A percentile compares a stretch with the other conserved stretches of the same genome.
Conservation (phyloP, 2,797 vertebrate species). For the Takifugu ocellatus region DNA sequence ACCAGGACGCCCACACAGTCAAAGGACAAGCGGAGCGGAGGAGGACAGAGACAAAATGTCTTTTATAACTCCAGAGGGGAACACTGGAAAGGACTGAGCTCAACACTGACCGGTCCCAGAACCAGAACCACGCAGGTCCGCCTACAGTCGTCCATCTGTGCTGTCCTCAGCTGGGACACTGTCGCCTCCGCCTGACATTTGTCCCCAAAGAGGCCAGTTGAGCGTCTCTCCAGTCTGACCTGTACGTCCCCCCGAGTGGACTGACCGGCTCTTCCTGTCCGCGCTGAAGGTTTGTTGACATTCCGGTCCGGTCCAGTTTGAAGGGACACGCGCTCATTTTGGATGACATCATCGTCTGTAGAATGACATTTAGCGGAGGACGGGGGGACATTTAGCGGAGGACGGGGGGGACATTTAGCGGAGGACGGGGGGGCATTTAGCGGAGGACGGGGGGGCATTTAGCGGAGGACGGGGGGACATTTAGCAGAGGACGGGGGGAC, state of each 20-base stretch:
- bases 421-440: no score
- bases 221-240: slow-evolving; percentile 17
- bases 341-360: no score
- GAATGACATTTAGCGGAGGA: no score
- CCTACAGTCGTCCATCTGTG: slow-evolving; percentile 14
- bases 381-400: no score
- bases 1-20: slow-evolving; percentile 51
- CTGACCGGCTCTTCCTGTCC: no score
- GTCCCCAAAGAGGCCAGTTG: slow-evolving; percentile 6
- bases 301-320: no score
- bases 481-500: no score
- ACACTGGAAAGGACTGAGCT: slow-evolving; percentile 45
- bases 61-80: slow-evolving; percentile 51
- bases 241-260: neutral
- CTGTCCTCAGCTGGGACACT: neutral
- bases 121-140: slow-evolving; percentile 59
- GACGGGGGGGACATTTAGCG: no score
- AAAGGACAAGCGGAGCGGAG: slow-evolving; percentile 67
- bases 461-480: no score
- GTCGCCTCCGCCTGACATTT: neutral
- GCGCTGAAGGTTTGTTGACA: no score
- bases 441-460: no score
- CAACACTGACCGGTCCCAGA: slow-evolving; percentile 12
- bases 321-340: no score
- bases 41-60: slow-evolving; percentile 50